Conservation (phyloP, 2,797 vertebrate genomes). For the Anableps anableps region DNA sequence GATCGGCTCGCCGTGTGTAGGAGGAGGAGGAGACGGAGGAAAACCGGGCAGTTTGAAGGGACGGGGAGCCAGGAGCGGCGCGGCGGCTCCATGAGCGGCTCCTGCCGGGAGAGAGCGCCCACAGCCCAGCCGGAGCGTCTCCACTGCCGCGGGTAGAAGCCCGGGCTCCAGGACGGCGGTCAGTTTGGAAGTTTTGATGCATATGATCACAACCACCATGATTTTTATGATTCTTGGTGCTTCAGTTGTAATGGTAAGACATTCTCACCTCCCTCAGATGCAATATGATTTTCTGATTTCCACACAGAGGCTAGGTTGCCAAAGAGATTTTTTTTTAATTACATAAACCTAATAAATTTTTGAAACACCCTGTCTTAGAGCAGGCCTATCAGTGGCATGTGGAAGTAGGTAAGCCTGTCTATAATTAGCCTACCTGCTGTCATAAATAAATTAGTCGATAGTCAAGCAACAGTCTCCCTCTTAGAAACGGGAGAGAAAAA, state of each 20-base stretch:
- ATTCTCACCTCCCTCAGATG: slow-evolving; percentile 46
- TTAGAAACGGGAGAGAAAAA: slow-evolving; percentile 51
- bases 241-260: slow-evolving; percentile 98
- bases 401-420: slow-evolving; percentile 72
- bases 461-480: slow-evolving; percentile 55
- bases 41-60: slow-evolving; percentile 81
- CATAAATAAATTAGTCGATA: slow-evolving; percentile 74
- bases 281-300: slow-evolving; percentile 18
- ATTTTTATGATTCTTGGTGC: slow-evolving; percentile 99
- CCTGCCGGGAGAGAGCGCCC: slow-evolving; percentile 79
- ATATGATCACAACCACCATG: slow-evolving; percentile 99
- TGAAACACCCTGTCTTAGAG: slow-evolving; percentile 13
- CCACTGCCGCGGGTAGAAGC: slow-evolving; percentile 80
- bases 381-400: slow-evolving; percentile 65
- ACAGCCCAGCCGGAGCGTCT: slow-evolving; percentile 78
- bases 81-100: slow-evolving; percentile 84
- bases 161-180: slow-evolving; percentile 82
- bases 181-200: slow-evolving; percentile 89
- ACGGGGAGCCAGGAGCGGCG: slow-evolving; percentile 80
- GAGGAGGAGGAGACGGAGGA: slow-evolving; percentile 73
- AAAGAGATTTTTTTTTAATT: slow-evolving; percentile 2
- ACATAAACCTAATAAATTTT: slow-evolving; percentile 24
- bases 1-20: slow-evolving; percentile 66
- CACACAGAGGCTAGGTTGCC: slow-evolving; percentile 11
- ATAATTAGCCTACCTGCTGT: slow-evolving; percentile 68